Conservation (phyloP, 2,113 vertebrate species). For the Puntigrus tetrazona region DNA sequence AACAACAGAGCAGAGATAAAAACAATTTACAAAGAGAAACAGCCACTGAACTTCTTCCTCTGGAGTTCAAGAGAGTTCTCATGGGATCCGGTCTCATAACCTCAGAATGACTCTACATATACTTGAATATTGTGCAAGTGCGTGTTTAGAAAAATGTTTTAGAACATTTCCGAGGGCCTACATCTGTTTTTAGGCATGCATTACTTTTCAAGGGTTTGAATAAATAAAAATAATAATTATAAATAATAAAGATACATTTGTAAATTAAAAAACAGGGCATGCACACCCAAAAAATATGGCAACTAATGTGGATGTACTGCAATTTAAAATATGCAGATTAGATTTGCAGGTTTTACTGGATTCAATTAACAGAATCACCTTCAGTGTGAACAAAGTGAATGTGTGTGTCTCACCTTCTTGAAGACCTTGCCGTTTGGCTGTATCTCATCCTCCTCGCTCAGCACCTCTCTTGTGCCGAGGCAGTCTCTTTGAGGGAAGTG, state of each 20-base stretch:
- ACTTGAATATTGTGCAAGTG: not conserved
- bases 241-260: no score
- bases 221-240: no score
- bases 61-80: not conserved
- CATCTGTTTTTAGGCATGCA: not conserved
- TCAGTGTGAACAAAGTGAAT: not conserved
- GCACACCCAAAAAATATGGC: no score
- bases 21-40: slow-evolving; percentile 3
- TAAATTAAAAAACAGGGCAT: no score
- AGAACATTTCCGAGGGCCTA: not conserved
- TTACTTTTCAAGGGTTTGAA: not conserved
- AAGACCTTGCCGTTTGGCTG: slow-evolving; percentile 96
- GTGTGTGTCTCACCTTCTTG: slow-evolving; percentile 85
- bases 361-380: no score
- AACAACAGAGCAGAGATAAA: slow-evolving; percentile 6
- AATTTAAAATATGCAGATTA: not conserved
- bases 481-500: slow-evolving; percentile 85
- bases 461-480: slow-evolving; percentile 89
- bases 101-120: not conserved
- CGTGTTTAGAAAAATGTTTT: not conserved
- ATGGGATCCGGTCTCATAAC: not conserved
- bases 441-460: slow-evolving; percentile 95
- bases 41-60: not conserved
- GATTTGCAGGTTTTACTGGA: no score
- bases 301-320: not conserved